Base-by-base conservation (phyloP, 2,113 vertebrate species). In the Callorhinus ursinus region DNA sequence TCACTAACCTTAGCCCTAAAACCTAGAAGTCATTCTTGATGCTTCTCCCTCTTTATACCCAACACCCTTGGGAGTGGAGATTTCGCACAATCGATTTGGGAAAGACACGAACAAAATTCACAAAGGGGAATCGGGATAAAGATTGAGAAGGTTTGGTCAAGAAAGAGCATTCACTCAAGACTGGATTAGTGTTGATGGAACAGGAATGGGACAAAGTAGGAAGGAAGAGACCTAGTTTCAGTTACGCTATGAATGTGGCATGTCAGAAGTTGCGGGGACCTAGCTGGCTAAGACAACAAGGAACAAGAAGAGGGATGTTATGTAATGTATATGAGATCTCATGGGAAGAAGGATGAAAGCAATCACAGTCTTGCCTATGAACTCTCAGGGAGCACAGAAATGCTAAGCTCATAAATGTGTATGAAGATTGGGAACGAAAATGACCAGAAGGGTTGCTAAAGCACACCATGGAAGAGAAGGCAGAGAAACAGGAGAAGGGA, bases 401-500 rank as follows among this genome's bases (percentile, higher is more conserved):
- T 51, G 39, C 59, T 65, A 89, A 92, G 26, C 24, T 97, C n/a
- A 90, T 86, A 59, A 96, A 91, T 67, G 11, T 87, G 74, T 42
- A 57, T 55, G 11, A 93, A 26, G 7, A 92, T 46, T 33, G 39
- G 36, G 33, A 96, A 15, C 19, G 74, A 83, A 88, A 92, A 36
- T 95, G 31, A 24, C 39, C 84, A 93, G 80, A 92, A 86, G 11
- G 46, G 0, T 85, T 77, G 36, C 42, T 86, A 74, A 96, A 82
- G 65, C 39, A 93, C 59, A 87, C 18, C n/a, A 36, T 74, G 69
- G 42, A 95, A 83, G 26, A 89, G 16, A 89, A 92, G 55, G 77
- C 65, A 77, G 91, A 63, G 79, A 93, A 63, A 87, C 72, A 81
- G 18, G n/a, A 83, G 15, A 87, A 93, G 74, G 33, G 69, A 80